Evolutionary conservation across 2,888 invertebrate genomes (phyloP), one percentile per base, ranked within the genome.

Genomic region (Ametastegia equiseti): DNA sequence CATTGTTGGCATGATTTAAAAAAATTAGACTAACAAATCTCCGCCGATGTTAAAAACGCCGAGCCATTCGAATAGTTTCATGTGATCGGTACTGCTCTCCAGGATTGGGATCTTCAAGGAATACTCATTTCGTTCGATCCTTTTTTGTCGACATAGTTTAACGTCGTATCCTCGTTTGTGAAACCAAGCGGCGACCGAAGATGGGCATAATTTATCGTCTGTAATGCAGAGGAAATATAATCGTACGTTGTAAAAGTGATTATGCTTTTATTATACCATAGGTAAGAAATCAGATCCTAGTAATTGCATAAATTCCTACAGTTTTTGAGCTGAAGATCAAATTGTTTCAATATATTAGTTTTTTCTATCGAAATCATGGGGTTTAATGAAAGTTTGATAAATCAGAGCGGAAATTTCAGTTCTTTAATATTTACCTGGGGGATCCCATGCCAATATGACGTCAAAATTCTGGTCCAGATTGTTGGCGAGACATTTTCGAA

Each of bases 151-250:
- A 85, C 93, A 93, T 42, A 92, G 84, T 81, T 91, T 90, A 2
- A 94, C 92, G 4, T 86, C 84, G 84, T 93, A 93, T 6, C 92
- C 92, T 75, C 87, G 88, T 84, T 92, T 90, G 57, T 90, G 82
- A 85, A 94, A 93, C 91, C 94, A 94, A 84, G 93, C 93, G 13
- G 94, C 94, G 63, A 94, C 84, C 0, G 94, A 94, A n/a, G 94
- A 94, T 67, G 94, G 93, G 84, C 94, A 94, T 33, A 94, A 83
- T 15, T 89, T 89, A 77, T 90, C 87, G 27, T 91, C 91, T 92
- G 84, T 4, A 86, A 78, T 50, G 33, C 33, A 47, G 45, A 45
- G 23, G 54, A 23, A 54, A 42, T 9, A 42, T n/a, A n/a, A n/a
- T n/a, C n/a, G n/a, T n/a, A n/a, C n/a, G n/a, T n/a, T n/a, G n/a